These are phyloP conservation scores for Sander lucioperca DNA, from an alignment of 2,113 vertebrate genomes.

Conservation along the genomic window DNA sequence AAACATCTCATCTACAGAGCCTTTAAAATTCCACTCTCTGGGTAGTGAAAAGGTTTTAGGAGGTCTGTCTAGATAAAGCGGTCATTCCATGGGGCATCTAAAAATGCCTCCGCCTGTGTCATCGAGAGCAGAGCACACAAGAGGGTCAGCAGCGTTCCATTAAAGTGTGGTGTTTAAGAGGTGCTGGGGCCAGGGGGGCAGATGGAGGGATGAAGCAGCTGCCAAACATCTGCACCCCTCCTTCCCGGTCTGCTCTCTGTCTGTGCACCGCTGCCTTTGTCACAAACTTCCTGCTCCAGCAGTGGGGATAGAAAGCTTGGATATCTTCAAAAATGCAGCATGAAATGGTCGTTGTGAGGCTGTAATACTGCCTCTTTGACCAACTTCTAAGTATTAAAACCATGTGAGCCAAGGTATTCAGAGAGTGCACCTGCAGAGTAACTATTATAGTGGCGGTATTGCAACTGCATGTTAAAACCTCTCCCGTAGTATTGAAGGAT, in stretches of 20 bases:
- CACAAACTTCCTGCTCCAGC: constrained; percentile 66
- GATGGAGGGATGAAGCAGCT: constrained; percentile 75
- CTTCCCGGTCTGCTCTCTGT: constrained; percentile 59
- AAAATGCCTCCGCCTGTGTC: constrained; percentile 56
- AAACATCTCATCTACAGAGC: constrained; percentile 57
- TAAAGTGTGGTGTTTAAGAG: constrained; percentile 84
- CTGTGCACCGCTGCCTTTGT: constrained; percentile 69
- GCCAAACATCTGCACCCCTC: constrained; percentile 79
- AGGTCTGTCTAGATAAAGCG: constrained; percentile 43
- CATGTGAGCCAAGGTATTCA: constrained; percentile 45
- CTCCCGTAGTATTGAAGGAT: constrained; percentile 29
- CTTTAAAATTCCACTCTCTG: constrained; percentile 57
- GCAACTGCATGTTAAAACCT: constrained; percentile 49
- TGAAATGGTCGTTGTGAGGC: constrained; percentile 29
- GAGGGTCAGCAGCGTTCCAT: constrained; percentile 72
- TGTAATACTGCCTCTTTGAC: constrained; percentile 18
- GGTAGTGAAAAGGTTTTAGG: constrained; percentile 37
- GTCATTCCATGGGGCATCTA: constrained; percentile 40
- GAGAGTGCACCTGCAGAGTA: constrained; percentile 67
- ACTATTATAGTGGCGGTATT: constrained; percentile 19
- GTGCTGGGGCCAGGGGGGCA: constrained; percentile 77
- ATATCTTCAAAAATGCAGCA: constrained; percentile 44
- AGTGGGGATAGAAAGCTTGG: constrained; percentile 36
- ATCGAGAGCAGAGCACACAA: constrained; percentile 59
- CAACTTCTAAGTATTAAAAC: constrained; percentile 19